phyloP scores from a whole-genome alignment of 2,888 invertebrate species.

The Platynereis dumerilii region DNA sequence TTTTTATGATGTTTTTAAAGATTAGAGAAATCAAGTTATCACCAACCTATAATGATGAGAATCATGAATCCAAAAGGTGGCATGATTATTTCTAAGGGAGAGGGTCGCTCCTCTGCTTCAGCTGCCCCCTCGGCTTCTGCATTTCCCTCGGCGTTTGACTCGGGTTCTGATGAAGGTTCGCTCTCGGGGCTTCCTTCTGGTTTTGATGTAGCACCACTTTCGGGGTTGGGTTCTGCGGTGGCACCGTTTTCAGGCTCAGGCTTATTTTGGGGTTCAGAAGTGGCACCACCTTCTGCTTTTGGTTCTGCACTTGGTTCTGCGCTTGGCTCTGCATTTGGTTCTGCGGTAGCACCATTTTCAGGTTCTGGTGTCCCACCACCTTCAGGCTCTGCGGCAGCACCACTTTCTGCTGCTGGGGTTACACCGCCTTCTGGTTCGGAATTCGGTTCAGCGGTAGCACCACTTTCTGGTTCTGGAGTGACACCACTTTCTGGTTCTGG shows the following conservation, averaged over 20 bases:
- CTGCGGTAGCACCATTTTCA: background rate
- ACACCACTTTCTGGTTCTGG: background rate
- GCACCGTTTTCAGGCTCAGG: constrained; percentile 2
- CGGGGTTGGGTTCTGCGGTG: constrained; percentile 26
- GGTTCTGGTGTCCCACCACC: background rate
- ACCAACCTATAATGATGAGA: no score
- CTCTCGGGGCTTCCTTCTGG: background rate
- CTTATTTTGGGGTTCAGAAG: constrained; percentile 13
- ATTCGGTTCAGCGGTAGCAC: constrained; percentile 21
- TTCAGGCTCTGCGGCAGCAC: constrained; percentile 8
- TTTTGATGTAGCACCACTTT: constrained; percentile 7
- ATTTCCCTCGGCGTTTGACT: constrained; percentile 9
- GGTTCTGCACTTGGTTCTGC: constrained; percentile 14
- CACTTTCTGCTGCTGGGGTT: constrained; percentile 8
- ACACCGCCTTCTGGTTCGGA: constrained; percentile 9
- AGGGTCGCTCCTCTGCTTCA: constrained; percentile 26
- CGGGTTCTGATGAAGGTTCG: constrained; percentile 12
- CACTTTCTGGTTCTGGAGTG: constrained; percentile 1
- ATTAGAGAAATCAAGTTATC: no score
- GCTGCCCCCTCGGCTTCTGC: constrained; percentile 15
- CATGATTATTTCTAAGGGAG: constrained; percentile 26
- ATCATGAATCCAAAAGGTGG: constrained; percentile 41
- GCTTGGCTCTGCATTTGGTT: constrained; percentile 3
- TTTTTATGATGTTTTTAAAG: no score
- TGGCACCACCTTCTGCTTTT: background rate